Percentiles rank a stretch among this genome's conserved stretches.
These are phyloP conservation scores for Volucella zonaria DNA, from an alignment of 2,888 invertebrate genomes.

Conservation along the genomic window DNA sequence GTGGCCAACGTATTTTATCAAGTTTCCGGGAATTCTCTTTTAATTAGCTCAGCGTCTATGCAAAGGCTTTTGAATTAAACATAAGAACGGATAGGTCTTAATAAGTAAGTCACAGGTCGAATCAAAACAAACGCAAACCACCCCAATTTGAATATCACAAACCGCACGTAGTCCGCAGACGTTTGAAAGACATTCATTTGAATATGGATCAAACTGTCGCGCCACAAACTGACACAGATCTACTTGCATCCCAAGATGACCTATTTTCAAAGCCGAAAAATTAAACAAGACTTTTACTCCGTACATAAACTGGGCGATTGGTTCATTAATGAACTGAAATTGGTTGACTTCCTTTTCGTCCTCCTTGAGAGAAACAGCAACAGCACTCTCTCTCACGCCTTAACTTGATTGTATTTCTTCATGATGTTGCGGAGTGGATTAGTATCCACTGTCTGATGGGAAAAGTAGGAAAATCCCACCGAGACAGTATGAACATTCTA, in stretches of 20 bases:
- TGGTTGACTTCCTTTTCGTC: conserved; percentile 28
- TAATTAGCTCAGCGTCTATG: too few relatives aligned
- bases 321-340: conserved; percentile 62
- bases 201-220: conserved; percentile 55
- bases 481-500: conserved; percentile 39
- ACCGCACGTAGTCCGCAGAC: conserved; percentile 1
- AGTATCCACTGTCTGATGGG: conserved; percentile 7
- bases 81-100: too few relatives aligned
- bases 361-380: not conserved
- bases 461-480: conserved; percentile 36
- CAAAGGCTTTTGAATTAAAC: too few relatives aligned
- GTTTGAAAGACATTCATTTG: conserved; percentile 42
- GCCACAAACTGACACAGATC: conserved; percentile 44
- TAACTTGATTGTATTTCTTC: not conserved
- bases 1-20: too few relatives aligned
- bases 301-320: conserved; percentile 35
- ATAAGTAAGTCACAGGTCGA: not conserved
- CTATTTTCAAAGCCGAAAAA: conserved; percentile 21
- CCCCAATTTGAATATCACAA: conserved; percentile 21
- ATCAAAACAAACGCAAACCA: conserved; percentile 7
- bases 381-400: not conserved
- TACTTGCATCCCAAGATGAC: conserved; percentile 15
- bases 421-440: conserved; percentile 14
- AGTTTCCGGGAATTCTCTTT: too few relatives aligned
- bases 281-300: not conserved